A percentile compares a stretch with the other conserved stretches of the same genome.
Conservation (phyloP, 53 echinoderm and acorn worm species). For the Luidia sarsii region DNA sequence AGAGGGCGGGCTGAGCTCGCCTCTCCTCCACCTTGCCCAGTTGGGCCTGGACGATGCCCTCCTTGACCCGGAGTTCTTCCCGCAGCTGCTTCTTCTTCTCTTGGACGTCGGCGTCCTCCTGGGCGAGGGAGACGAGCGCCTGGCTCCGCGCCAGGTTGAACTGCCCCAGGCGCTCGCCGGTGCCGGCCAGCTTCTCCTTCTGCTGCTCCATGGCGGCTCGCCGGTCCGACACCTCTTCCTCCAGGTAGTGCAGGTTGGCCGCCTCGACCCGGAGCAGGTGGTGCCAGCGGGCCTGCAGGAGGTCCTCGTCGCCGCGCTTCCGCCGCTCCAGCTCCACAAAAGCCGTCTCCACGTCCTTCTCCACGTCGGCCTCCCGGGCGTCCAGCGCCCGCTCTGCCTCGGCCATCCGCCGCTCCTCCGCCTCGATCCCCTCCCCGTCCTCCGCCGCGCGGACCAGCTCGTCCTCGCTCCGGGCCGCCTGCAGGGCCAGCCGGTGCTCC, state of each 20-base stretch:
- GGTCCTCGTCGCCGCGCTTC: slow-evolving; percentile 63
- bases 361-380: slow-evolving; percentile 71
- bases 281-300: slow-evolving; percentile 70
- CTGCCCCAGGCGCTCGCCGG: slow-evolving; percentile 63
- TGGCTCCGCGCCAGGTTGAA: slow-evolving; percentile 67
- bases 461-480: slow-evolving; percentile 42
- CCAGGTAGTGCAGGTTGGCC: slow-evolving; percentile 78
- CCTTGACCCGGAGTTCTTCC: slow-evolving; percentile 34
- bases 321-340: slow-evolving; percentile 75
- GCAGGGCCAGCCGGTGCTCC: slow-evolving; percentile 25
- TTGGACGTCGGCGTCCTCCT: slow-evolving; percentile 53
- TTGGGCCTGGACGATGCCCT: slow-evolving; percentile 43
- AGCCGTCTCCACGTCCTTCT: slow-evolving; percentile 78
- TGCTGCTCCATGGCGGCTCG: slow-evolving; percentile 65
- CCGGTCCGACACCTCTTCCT: slow-evolving; percentile 77
- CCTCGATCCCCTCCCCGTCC: slow-evolving; percentile 55
- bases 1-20: not conserved
- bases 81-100: slow-evolving; percentile 52
- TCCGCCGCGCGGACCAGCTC: slow-evolving; percentile 55
- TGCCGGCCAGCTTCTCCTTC: slow-evolving; percentile 64
- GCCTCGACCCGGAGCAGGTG: slow-evolving; percentile 78
- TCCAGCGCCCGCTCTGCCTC: slow-evolving; percentile 64
- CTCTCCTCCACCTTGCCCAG: slow-evolving; percentile 36
- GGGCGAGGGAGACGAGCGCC: slow-evolving; percentile 17
- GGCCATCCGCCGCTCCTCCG: slow-evolving; percentile 58